Percentiles rank a stretch among this genome's conserved stretches.
phyloP scores from a whole-genome alignment of 2,888 invertebrate species.

The Ormyrus rosae region DNA sequence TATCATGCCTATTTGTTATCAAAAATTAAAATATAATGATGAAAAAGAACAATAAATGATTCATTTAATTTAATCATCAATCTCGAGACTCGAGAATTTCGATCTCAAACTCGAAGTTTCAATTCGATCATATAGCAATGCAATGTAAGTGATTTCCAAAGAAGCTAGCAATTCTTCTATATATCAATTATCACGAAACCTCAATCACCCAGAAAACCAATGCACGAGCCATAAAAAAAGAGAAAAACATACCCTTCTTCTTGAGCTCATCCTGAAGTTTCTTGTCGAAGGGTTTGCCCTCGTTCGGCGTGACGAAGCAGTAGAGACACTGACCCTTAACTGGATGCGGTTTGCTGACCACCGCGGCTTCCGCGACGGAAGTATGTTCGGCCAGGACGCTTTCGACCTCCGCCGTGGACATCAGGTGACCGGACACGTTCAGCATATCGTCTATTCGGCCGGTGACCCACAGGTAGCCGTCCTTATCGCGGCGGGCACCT shows the following conservation, averaged over 20 bases:
- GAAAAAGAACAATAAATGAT: too few species aligned
- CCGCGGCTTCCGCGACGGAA: conserved; percentile 95
- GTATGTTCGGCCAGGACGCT: conserved; percentile 87
- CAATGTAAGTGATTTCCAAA: too few species aligned
- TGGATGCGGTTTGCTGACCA: conserved; percentile 94
- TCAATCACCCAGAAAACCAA: too few species aligned
- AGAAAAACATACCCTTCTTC: conserved; percentile 76
- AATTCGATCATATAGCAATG: too few species aligned
- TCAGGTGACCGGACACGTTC: conserved; percentile 97
- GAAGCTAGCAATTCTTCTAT: too few species aligned
- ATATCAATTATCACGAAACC: too few species aligned
- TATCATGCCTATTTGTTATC: too few species aligned
- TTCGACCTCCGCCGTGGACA: conserved; percentile 97
- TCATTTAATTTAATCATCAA: too few species aligned
- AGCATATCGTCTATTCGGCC: conserved; percentile 99
- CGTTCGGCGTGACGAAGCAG: conserved; percentile 95
- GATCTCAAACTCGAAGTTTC: too few species aligned
- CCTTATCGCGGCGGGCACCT: conserved; percentile 94
- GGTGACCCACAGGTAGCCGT: conserved; percentile 97
- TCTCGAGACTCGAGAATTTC: too few species aligned
- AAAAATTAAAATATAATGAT: too few species aligned
- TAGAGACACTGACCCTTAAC: conserved; percentile 98
- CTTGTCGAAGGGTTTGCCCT: conserved; percentile 83
- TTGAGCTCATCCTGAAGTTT: conserved; percentile 85
- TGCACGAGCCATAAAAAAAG: too few species aligned